Conservation (phyloP, 1,140 invertebrate genomes). For the Amphibalanus amphitrite region DNA sequence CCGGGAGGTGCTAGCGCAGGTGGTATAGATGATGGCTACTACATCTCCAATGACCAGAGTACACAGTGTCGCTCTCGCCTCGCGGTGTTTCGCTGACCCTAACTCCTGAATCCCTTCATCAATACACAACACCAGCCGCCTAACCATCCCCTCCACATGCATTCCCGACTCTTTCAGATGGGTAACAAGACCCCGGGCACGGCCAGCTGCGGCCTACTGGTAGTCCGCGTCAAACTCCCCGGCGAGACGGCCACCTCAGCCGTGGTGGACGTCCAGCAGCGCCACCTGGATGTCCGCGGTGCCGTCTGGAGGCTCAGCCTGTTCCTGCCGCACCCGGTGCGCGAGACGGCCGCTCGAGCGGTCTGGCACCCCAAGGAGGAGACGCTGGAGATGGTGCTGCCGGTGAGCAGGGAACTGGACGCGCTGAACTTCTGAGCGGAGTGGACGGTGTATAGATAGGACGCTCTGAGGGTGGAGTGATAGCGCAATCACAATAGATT, state of each 20-base stretch:
- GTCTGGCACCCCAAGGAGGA: neutral
- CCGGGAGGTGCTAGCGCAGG: no score
- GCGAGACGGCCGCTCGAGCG: neutral
- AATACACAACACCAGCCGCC: no score
- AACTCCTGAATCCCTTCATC: no score
- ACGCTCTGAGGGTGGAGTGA: no score
- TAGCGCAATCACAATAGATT: no score
- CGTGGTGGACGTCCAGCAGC: neutral
- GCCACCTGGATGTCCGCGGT: neutral
- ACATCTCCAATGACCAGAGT: no score
- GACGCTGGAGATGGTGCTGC: neutral
- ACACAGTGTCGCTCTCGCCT: no score
- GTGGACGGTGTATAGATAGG: no score
- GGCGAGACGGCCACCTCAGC: neutral
- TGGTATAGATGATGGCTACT: no score
- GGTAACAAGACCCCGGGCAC: conserved; percentile 60
- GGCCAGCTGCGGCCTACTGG: conserved; percentile 67
- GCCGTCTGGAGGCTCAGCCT: neutral
- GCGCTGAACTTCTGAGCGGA: neutral
- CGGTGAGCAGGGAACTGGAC: conserved; percentile 1
- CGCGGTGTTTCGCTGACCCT: no score
- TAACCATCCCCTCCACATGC: no score
- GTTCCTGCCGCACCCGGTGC: neutral
- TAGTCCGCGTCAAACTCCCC: conserved; percentile 52
- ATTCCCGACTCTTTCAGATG: no score